Conservation (phyloP, 2,113 vertebrate species). For the Chionomys nivalis region DNA sequence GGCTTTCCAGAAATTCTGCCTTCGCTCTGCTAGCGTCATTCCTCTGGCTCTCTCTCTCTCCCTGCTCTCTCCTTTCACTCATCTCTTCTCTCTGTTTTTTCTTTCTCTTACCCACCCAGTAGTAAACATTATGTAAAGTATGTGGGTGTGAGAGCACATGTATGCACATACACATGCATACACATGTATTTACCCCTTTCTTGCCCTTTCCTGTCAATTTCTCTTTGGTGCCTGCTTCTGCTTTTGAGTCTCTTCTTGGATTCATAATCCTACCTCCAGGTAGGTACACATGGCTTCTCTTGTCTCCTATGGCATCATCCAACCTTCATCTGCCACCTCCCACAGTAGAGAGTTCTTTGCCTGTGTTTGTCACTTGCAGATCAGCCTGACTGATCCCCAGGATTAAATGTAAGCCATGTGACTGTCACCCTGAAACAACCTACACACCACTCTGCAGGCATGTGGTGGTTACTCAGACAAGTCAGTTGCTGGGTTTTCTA, state of each 20-base stretch:
- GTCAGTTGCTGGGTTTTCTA: not conserved
- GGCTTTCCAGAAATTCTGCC: fast-evolving
- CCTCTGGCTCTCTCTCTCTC: not conserved
- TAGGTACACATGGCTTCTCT: not conserved
- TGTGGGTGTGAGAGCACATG: too few relatives aligned
- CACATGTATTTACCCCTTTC: not conserved
- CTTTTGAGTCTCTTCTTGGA: not conserved
- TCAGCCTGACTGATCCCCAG: too few relatives aligned
- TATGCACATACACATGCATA: not conserved
- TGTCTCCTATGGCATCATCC: not conserved
- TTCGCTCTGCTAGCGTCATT: fast-evolving
- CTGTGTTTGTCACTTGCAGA: too few relatives aligned
- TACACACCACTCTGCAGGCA: fast-evolving
- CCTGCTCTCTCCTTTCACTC: too few relatives aligned
- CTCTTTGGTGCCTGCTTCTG: not conserved
- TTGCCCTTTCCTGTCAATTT: fast-evolving
- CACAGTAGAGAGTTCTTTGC: not conserved
- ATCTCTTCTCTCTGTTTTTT: too few relatives aligned
- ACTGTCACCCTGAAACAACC: not conserved
- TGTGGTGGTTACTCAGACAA: not conserved
- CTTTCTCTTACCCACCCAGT: not conserved
- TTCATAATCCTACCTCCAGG: not conserved
- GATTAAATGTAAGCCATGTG: fast-evolving
- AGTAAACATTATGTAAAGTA: not conserved
- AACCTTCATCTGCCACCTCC: too few relatives aligned